A percentile compares a stretch with the other conserved stretches of the same genome.
Evolutionary conservation across 2,797 vertebrate genomes (phyloP).

Genomic region (Gobio occitaniae): DNA sequence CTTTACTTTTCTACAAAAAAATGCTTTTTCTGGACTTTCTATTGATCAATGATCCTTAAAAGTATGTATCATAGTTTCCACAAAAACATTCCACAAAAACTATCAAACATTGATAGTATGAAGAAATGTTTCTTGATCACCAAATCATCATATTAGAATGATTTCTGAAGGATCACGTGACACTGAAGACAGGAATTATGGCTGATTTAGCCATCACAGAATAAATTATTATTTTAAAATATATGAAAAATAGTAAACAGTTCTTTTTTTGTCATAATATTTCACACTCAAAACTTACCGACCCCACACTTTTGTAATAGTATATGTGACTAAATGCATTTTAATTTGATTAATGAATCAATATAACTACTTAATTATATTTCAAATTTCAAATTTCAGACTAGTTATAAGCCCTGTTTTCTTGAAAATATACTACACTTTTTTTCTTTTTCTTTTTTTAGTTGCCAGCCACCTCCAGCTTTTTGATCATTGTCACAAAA

Average conservation of each 20-base stretch:
- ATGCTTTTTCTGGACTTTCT: neutral
- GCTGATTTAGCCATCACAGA: neutral
- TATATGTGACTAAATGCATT: neutral
- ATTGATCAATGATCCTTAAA: neutral
- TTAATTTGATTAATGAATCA: neutral
- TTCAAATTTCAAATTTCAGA: neutral
- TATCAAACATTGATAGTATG: neutral
- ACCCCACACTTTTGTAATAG: neutral
- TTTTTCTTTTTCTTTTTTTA: no score
- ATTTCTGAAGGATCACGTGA: neutral
- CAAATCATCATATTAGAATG: neutral
- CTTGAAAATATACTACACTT: conserved; percentile 49
- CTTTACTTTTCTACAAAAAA: neutral
- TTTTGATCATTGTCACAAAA: no score
- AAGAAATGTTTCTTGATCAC: neutral
- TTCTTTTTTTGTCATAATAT: no score
- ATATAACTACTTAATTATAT: neutral
- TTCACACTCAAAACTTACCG: no score
- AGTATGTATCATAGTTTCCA: neutral
- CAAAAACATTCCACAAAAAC: neutral
- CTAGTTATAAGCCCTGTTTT: conserved; percentile 47
- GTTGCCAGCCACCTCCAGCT: no score
- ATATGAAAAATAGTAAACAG: neutral
- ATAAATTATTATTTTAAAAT: neutral
- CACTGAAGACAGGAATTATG: neutral